Evolutionary conservation across 2,797 vertebrate species (phyloP).

Genomic region (Chromis chromis): DNA sequence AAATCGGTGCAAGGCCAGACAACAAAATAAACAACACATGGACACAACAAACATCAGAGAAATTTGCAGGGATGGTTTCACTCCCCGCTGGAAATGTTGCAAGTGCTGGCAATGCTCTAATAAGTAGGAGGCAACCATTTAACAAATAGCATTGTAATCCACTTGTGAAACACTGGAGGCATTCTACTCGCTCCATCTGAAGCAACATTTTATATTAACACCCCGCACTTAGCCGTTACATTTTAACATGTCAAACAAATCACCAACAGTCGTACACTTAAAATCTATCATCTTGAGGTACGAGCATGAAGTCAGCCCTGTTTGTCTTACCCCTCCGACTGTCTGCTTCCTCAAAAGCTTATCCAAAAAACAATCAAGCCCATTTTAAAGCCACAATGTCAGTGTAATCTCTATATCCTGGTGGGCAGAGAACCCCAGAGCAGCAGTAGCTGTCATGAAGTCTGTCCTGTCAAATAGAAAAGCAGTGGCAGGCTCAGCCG

Average conservation of each 20-base stretch:
- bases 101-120: conserved; percentile 23
- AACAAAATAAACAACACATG: conserved; percentile 37
- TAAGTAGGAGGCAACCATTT: conserved; percentile 2
- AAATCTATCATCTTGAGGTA: conserved; percentile 13
- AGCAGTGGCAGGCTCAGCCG: conserved; percentile 17
- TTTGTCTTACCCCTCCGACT: conserved; percentile 40
- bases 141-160: conserved; percentile 3
- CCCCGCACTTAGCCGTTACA: background rate
- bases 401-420: conserved; percentile 33
- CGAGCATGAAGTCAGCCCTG: conserved; percentile 5
- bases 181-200: conserved; percentile 19
- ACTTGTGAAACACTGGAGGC: conserved; percentile 10
- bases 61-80: conserved; percentile 6
- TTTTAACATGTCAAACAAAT: conserved; percentile 31
- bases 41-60: conserved; percentile 8
- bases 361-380: conserved; percentile 41
- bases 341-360: conserved; percentile 34
- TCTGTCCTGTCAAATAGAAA: conserved; percentile 37
- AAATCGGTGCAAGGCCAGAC: conserved; percentile 31
- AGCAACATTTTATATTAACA: conserved; percentile 11
- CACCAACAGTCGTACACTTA: conserved; percentile 6
- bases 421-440: conserved; percentile 32
- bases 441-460: conserved; percentile 39
- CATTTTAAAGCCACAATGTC: conserved; percentile 45
- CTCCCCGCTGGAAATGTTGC: conserved; percentile 29